phyloP scores from a whole-genome alignment of 1,140 invertebrate genomes.

The Drosophila repleta region DNA sequence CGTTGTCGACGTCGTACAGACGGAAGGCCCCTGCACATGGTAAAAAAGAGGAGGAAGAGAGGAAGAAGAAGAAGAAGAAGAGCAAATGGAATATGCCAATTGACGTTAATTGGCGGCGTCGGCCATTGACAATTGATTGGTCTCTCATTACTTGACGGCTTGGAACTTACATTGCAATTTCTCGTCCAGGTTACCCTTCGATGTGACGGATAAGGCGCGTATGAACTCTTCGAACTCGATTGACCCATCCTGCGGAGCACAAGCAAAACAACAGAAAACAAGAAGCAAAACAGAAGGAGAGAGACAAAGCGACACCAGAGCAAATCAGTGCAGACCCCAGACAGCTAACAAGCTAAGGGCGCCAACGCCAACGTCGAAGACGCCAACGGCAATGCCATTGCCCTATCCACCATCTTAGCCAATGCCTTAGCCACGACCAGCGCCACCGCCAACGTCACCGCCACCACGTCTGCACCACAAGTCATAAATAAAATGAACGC shows the following conservation, averaged over 20 bases:
- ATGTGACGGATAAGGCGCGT: conserved; percentile 96
- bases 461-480: conserved; percentile 9
- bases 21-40: conserved; percentile 95
- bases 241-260: conserved; percentile 92
- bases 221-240: conserved; percentile 99
- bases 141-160: conserved; percentile 5
- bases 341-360: conserved; percentile 58
- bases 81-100: conserved; percentile 30
- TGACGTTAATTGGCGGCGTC: conserved; percentile 28
- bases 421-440: background rate
- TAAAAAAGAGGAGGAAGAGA: background rate
- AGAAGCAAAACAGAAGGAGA: conserved; percentile 25
- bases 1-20: conserved; percentile 98
- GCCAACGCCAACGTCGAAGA: conserved; percentile 11
- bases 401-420: background rate
- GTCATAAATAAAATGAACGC: conserved; percentile 62
- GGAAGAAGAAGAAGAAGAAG: background rate
- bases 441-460: conserved; percentile 1
- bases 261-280: conserved; percentile 29
- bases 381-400: background rate
- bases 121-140: conserved; percentile 18
- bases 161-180: conserved; percentile 96
- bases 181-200: conserved; percentile 97
- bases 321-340: conserved; percentile 71
- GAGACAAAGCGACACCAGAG: conserved; percentile 36